Evolutionary conservation across 2,888 invertebrate species (phyloP), one percentile per base, ranked within the genome.

Genomic region (Drosophila demipolita): DNA sequence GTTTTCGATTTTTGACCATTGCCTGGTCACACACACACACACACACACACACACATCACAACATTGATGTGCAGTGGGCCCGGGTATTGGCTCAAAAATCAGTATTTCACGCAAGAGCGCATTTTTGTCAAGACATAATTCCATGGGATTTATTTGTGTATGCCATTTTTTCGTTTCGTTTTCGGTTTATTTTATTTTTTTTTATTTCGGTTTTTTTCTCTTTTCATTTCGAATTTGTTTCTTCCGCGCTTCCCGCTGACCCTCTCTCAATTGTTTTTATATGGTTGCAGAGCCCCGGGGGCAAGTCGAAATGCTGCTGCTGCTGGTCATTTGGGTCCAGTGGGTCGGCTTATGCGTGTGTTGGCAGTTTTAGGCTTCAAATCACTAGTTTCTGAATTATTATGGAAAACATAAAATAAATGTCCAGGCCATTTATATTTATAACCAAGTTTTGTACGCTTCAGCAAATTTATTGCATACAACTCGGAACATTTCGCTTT

Each of bases 111-210:
- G 89, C 87, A 80, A 87, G 87, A 87, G 76, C 78, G 84, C 84
- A 87, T 83, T 87, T 89, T 80, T 90, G 90, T 83, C 90, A 83
- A 90, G 89, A 90, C 78, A 89, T 89, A 90, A 87, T 90, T 89
- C 90, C 80, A 90, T 76, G 78, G 89, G 85, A 89, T 90, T 87
- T 87, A 87, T 90, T 90, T 87, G 83, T 85, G 85, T 89, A 86
- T 82, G 80, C 69, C 83, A 80, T 57, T 77, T 69, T 73, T 29
- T 29, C 29, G 29, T 29, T 29, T 29, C 29, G 29, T 29, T 29
- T 29, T 29, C 29, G 29, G 5, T 29, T 68, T 12, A 53, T 42
- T 50, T 63, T n/a, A 33, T 40, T 55, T 42, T 48, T 62, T 15
- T 32, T 36, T 42, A 23, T 23, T 23, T 23, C 23, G 23, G 23